Percentiles rank a stretch among this genome's conserved stretches.
Conservation (phyloP, 2,113 vertebrate species). For the Eolophus roseicapilla region DNA sequence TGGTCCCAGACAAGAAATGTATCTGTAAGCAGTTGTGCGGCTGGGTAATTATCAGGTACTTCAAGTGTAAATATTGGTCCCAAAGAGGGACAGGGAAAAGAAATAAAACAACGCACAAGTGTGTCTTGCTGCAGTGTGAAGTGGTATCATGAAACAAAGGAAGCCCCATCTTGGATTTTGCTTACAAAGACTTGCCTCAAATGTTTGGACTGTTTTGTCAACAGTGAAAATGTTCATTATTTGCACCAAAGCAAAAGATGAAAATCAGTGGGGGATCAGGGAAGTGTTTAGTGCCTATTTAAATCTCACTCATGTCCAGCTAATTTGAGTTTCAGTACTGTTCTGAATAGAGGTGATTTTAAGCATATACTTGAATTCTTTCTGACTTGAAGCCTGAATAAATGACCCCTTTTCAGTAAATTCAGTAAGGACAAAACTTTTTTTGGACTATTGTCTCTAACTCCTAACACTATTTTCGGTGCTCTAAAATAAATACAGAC, state of each 20-base stretch:
- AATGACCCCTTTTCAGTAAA: not conserved
- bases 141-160: not conserved
- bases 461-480: not conserved
- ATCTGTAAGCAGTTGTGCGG: not conserved
- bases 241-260: not conserved
- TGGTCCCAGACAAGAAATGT: not conserved
- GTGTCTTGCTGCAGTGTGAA: not conserved
- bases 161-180: not conserved
- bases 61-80: not conserved
- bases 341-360: not conserved
- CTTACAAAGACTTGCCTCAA: not conserved
- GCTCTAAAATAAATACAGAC: not conserved
- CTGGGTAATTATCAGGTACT: not conserved
- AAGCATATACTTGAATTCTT: not conserved
- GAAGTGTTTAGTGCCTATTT: not conserved
- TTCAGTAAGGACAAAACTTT: not conserved
- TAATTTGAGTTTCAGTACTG: not conserved
- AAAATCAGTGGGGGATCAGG: not conserved
- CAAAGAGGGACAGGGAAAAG: not conserved
- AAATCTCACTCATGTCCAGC: not conserved
- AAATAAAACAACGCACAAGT: not conserved
- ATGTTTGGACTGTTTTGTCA: not conserved
- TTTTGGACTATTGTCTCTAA: not conserved
- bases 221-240: not conserved
- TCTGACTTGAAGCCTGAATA: not conserved